Base-by-base conservation (phyloP, 2,113 vertebrate species). In the Muscicapa adusta region DNA sequence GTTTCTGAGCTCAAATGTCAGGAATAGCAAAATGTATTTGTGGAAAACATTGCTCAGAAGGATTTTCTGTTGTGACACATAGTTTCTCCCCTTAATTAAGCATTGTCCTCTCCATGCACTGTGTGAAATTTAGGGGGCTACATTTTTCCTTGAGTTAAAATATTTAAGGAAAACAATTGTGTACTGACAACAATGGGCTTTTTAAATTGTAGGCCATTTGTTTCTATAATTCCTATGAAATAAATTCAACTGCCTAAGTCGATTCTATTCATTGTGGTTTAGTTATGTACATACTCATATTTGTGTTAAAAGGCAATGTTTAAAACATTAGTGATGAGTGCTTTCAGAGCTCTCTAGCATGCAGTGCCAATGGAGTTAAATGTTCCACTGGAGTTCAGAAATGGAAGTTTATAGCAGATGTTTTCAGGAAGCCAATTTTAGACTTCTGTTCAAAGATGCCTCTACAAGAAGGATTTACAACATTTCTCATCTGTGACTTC, bases 251-350 rank as follows among this genome's bases (percentile, higher is more conserved):
- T 82, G 85, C 58, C 88, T 50, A 45, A 53, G 33, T 51, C 80
- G 34, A 87, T 93, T 87, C 85, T 90, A 83, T 93, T 95, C 91
- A 83, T 77, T 94, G 90, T 74, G 85, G 91, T 84, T 93, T 84
- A 91, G 63, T 76, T 95, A 83, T 85, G 71, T 88, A 88, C 76
- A 72, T 92, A 68, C 12, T 80, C 82, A 42, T 79, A 76, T 63
- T 88, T 93, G 85, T 86, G 83, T 92, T 71, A 86, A 86, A 93
- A 88, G 83, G 50, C 62, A 82, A 45, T 66, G 62, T 83, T 93
- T 90, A 77, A 90, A 68, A 38, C 68, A 33, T 88, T 29, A 70
- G 51, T 51, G 81, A 62, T 47, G 65, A 74, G 68, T 80, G 53
- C 72, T 67, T 33, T 71, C 50, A 56, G 84, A 71, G 65, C 68